phyloP scores from a whole-genome alignment of 2,113 vertebrate species.

The Onychostoma macrolepis region DNA sequence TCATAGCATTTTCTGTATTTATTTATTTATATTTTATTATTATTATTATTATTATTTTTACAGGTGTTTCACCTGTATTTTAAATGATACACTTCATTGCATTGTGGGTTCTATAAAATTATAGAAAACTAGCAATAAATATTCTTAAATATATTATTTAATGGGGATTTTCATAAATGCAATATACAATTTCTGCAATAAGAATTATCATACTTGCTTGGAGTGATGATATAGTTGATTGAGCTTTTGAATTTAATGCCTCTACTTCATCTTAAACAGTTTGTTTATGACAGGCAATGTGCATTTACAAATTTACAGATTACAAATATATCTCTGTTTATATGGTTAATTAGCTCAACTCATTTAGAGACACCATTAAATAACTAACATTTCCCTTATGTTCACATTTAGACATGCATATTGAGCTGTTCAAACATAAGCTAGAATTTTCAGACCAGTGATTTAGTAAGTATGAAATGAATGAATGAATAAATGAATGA shows the following conservation, averaged over 20 bases:
- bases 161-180: neutral
- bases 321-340: neutral
- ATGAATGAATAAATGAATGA: neutral
- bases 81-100: neutral
- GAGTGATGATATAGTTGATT: constrained; percentile 5
- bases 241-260: neutral
- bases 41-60: no score
- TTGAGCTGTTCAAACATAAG: neutral
- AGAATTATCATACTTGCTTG: neutral
- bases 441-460: neutral
- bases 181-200: neutral
- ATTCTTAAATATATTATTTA: neutral
- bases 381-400: neutral
- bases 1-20: no score
- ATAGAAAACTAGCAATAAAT: no score
- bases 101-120: no score
- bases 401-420: neutral
- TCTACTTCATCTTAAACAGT: neutral
- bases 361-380: neutral
- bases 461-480: neutral
- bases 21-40: no score
- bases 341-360: constrained; percentile 15
- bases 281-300: constrained; percentile 2
- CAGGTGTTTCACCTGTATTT: no score
- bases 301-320: constrained; percentile 8